These are phyloP conservation scores for Hypena proboscidalis DNA, from an alignment of 2,888 invertebrate genomes.

Conservation along the genomic window DNA sequence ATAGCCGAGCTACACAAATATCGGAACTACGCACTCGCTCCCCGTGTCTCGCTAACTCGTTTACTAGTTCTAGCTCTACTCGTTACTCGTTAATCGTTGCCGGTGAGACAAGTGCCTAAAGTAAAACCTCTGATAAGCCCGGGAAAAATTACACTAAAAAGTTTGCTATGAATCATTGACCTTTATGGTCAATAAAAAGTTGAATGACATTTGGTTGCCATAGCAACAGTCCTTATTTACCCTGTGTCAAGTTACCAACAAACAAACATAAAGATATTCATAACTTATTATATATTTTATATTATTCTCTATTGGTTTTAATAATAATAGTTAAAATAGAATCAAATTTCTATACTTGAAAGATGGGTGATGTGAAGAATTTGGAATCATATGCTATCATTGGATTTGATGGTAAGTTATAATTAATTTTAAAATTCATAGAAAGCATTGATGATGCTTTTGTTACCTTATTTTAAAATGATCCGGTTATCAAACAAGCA, in stretches of 20 bases:
- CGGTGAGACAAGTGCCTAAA: too few species aligned
- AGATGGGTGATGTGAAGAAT: constrained; percentile 81
- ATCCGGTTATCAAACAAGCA: too few species aligned
- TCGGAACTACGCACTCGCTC: too few species aligned
- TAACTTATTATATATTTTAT: constrained; percentile 26
- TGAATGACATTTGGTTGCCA: constrained; percentile 17
- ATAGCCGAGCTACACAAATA: too few species aligned
- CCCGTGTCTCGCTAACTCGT: too few species aligned
- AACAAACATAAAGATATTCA: constrained; percentile 23
- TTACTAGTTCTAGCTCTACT: too few species aligned
- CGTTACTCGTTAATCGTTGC: too few species aligned
- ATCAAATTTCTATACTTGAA: constrained; percentile 33
- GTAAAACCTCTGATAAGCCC: too few species aligned
- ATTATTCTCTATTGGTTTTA: constrained; percentile 24
- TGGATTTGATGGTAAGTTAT: constrained; percentile 90
- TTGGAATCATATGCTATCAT: constrained; percentile 90
- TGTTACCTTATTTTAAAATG: too few species aligned
- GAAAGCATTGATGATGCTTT: background rate
- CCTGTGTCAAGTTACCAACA: constrained; percentile 28
- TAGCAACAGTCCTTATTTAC: constrained; percentile 35
- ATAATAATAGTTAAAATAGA: constrained; percentile 23
- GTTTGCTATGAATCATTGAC: background rate
- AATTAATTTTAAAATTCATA: constrained; percentile 11
- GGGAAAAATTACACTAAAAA: too few species aligned
- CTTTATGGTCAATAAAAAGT: background rate